Conservation (phyloP, 2,888 invertebrate species). For the Lepetodrilus schrolli region DNA sequence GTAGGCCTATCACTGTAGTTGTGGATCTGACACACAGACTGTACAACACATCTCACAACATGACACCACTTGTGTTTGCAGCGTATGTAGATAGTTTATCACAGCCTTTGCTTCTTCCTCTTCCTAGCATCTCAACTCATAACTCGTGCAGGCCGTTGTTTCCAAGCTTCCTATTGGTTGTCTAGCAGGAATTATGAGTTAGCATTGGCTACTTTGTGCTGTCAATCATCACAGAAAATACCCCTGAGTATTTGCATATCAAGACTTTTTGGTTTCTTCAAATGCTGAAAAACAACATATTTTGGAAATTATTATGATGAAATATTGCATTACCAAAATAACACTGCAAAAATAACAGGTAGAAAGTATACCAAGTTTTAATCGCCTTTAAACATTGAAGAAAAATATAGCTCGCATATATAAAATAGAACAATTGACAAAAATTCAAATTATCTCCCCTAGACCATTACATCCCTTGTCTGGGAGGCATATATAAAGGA, state of each 20-base stretch:
- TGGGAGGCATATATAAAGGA: neutral
- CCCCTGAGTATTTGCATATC: slow-evolving; percentile 29
- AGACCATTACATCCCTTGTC: neutral
- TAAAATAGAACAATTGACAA: too few relatives aligned
- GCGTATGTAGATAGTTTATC: too few relatives aligned
- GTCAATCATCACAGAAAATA: slow-evolving; percentile 5
- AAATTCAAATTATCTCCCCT: neutral
- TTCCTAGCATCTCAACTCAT: neutral
- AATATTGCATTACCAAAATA: too few relatives aligned
- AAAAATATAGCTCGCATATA: too few relatives aligned
- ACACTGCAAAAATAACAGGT: too few relatives aligned
- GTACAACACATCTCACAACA: neutral
- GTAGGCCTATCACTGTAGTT: too few relatives aligned
- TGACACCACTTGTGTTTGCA: neutral
- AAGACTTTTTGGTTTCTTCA: slow-evolving; percentile 32
- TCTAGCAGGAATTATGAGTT: neutral
- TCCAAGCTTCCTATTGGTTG: neutral
- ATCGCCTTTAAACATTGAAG: too few relatives aligned
- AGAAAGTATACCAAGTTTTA: too few relatives aligned
- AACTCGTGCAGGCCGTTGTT: neutral
- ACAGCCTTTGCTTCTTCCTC: too few relatives aligned
- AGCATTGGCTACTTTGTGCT: neutral
- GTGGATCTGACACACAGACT: too few relatives aligned
- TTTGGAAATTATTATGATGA: too few relatives aligned
- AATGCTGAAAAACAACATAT: slow-evolving; percentile 24